Conservation (phyloP, 2,797 vertebrate genomes). For the Sylvilagus floridanus region DNA sequence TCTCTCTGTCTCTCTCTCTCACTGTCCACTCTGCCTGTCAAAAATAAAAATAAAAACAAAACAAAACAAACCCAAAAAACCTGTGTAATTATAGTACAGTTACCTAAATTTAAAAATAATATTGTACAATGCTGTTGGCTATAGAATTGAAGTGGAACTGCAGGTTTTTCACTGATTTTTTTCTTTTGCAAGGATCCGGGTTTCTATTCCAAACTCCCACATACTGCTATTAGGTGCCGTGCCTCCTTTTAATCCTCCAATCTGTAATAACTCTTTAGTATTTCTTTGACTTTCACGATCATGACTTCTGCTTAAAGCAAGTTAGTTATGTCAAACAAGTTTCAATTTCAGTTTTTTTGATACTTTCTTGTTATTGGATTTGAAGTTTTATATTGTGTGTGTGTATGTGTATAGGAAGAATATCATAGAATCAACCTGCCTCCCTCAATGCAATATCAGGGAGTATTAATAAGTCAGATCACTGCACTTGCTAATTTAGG, state of each 20-base stretch:
- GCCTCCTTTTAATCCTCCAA: neutral
- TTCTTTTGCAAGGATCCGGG: too few species aligned
- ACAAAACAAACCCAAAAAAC: neutral
- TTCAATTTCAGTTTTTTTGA: neutral
- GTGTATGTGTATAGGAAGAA: neutral
- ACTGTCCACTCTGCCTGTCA: too few species aligned
- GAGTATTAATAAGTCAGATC: neutral
- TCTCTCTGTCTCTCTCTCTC: too few species aligned
- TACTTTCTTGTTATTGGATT: neutral
- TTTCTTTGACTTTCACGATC: neutral
- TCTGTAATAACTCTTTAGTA: neutral
- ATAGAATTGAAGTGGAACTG: neutral
- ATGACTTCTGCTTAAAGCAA: neutral
- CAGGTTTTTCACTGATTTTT: neutral
- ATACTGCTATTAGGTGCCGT: neutral
- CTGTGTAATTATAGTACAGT: neutral
- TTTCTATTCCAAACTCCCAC: neutral
- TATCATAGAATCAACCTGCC: neutral
- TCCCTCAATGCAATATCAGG: neutral
- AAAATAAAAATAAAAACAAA: too few species aligned
- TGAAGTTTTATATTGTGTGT: neutral
- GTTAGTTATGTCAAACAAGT: neutral
- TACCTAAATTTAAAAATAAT: neutral
- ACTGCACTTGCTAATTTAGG: neutral
- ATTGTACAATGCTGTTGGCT: neutral